Evolutionary conservation across 2,888 invertebrate genomes (phyloP), one percentile per base, ranked within the genome.

Genomic region (Leucoma salicis): DNA sequence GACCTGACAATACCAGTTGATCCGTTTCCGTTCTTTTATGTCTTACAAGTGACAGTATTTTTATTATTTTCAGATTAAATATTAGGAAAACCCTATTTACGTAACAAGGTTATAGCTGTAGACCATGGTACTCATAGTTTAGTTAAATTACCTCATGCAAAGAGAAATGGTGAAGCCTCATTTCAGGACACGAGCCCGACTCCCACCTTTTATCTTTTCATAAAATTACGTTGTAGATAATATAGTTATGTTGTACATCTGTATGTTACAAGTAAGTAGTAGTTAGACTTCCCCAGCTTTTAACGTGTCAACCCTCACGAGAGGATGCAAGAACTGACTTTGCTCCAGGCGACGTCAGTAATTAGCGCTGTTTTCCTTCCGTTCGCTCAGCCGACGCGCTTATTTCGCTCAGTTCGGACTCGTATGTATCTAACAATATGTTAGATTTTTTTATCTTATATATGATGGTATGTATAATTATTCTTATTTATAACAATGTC

Each of bases 331-430:
- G 66, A 49, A 47, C 61, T 60, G 70, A 62, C 65, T 74, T 66
- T 53, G 79, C 78, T 74, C 65, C 70, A 65, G 76, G 81, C 81
- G 71, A 70, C 69, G 80, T 71, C 67, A 74, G 84, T 86, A 87
- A 87, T 87, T 87, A 87, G 86, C 81, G 65, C 61, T 64, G 78
- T 73, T 69, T 85, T 86, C 85, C 86, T 86, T 86, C 86, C 87
- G 84, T 66, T 69, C 56, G 57, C 45, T 43, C 58, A 42, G 47
- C 33, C 28, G 29, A 34, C 21, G 31, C 21, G 8, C 21, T 8
- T 21, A 21, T 21, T 21, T 8, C 21, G 24, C 25, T 18, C 13
- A 42, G 15, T 33, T 57, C 60, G 42, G 54, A 53, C 52, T 62
- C 61, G 21, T 21, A 21, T 21, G n/a, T n/a, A n/a, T n/a, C n/a